Conservation (phyloP, 1,140 invertebrate species). For the Chironomus striatipennis region DNA sequence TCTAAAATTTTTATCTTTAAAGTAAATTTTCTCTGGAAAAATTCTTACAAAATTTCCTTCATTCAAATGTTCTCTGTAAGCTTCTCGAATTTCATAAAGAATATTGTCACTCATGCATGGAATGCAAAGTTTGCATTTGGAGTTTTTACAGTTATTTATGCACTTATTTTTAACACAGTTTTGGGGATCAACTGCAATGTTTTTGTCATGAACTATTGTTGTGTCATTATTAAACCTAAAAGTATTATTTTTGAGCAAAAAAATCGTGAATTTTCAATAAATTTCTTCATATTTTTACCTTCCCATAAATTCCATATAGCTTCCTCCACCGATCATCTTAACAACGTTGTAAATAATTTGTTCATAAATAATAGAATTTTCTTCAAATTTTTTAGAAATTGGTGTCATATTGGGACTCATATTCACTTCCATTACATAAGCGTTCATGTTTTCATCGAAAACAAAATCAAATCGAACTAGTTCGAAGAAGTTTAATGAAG, state of each 20-base stretch:
- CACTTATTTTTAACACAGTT: neutral
- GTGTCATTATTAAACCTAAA: neutral
- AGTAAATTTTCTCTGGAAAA: neutral
- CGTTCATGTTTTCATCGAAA: conserved; percentile 73
- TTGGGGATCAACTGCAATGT: neutral
- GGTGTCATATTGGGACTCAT: conserved; percentile 94
- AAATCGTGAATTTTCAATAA: no score
- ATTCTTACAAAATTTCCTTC: neutral
- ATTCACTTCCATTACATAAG: conserved; percentile 86
- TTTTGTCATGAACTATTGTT: neutral
- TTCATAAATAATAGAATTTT: conserved; percentile 77
- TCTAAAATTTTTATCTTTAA: neutral
- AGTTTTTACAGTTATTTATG: neutral
- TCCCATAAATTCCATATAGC: conserved; percentile 19
- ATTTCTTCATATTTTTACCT: no score
- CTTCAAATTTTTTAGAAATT: conserved; percentile 62
- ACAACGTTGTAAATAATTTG: conserved; percentile 81
- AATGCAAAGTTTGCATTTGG: neutral
- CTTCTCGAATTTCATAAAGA: neutral
- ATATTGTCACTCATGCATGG: neutral
- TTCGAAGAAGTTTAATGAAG: conserved; percentile 69
- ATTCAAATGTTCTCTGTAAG: neutral
- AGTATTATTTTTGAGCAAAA: neutral
- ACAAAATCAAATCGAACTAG: conserved; percentile 86
- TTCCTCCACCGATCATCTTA: conserved; percentile 56